Percentiles rank a stretch among this genome's conserved stretches.
Conservation (phyloP, 1,140 invertebrate genomes). For the Drosophila prosaltans region DNA sequence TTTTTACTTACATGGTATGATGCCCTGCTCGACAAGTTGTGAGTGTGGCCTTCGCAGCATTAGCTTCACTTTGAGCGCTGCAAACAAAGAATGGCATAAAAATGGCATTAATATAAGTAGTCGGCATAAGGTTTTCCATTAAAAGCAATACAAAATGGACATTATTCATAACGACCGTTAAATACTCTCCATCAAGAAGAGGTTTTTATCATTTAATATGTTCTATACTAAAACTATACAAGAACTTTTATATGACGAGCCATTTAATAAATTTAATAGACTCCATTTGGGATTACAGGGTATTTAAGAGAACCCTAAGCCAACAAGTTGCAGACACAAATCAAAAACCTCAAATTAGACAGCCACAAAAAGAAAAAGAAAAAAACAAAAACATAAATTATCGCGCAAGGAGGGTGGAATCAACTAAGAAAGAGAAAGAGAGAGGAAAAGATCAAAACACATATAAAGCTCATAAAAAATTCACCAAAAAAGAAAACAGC, state of each 20-base stretch:
- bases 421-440: not conserved
- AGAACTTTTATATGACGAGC: too few relatives aligned
- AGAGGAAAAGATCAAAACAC: constrained; percentile 61
- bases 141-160: not conserved
- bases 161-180: not conserved
- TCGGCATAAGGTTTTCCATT: constrained; percentile 1
- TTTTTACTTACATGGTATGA: constrained; percentile 97
- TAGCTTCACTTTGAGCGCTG: constrained; percentile 98
- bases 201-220: too few relatives aligned
- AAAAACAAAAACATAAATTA: constrained; percentile 50
- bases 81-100: constrained; percentile 82
- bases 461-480: constrained; percentile 69
- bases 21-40: constrained; percentile 98
- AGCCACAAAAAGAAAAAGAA: constrained; percentile 17
- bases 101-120: not conserved
- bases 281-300: not conserved
- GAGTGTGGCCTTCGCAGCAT: constrained; percentile 96
- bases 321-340: constrained; percentile 55
- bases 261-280: too few relatives aligned
- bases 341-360: constrained; percentile 54
- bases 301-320: not conserved
- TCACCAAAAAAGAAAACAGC: constrained; percentile 35
- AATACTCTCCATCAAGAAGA: not conserved
- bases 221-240: too few relatives aligned
- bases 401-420: not conserved